Evolutionary conservation across 2,113 vertebrate species (phyloP).

Genomic region (Chloebia gouldiae): DNA sequence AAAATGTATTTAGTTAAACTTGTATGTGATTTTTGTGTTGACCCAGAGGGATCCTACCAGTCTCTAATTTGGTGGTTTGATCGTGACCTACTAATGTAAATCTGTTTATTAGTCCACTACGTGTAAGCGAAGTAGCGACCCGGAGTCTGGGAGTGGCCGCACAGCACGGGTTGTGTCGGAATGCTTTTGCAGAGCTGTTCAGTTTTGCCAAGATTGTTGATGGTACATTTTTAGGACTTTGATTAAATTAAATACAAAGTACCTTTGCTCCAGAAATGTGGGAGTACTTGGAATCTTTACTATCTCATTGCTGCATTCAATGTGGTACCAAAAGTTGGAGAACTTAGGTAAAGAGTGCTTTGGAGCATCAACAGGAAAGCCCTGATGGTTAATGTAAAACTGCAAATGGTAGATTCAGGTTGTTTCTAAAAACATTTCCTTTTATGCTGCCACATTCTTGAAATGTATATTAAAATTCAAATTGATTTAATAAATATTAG

Average conservation of each 20-base stretch:
- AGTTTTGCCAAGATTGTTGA: conserved; percentile 57
- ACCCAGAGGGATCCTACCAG: conserved; percentile 71
- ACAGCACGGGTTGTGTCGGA: conserved; percentile 7
- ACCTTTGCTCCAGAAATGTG: conserved; percentile 33
- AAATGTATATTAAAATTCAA: conserved; percentile 89
- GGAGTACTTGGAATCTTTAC: conserved; percentile 31
- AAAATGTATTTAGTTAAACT: conserved; percentile 78
- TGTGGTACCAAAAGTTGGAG: conserved; percentile 14
- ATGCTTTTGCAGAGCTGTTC: conserved; percentile 57
- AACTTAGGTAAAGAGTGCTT: conserved; percentile 66
- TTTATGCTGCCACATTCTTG: conserved; percentile 89
- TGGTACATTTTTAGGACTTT: conserved; percentile 64
- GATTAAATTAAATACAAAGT: conserved; percentile 46
- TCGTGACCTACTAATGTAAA: conserved; percentile 64
- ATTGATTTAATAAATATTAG: conserved; percentile 96
- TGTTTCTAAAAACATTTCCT: conserved; percentile 83
- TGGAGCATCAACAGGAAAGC: conserved; percentile 78
- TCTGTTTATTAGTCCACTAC: conserved; percentile 54
- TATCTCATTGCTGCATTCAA: conserved; percentile 18
- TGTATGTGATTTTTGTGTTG: conserved; percentile 80
- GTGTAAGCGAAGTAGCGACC: conserved; percentile 45
- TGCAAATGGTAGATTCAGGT: conserved; percentile 80
- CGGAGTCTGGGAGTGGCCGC: background rate
- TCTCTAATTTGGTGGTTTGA: conserved; percentile 54
- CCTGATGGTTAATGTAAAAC: conserved; percentile 78